Conservation (phyloP, 2,888 invertebrate species). For the Malachius bipustulatus region DNA sequence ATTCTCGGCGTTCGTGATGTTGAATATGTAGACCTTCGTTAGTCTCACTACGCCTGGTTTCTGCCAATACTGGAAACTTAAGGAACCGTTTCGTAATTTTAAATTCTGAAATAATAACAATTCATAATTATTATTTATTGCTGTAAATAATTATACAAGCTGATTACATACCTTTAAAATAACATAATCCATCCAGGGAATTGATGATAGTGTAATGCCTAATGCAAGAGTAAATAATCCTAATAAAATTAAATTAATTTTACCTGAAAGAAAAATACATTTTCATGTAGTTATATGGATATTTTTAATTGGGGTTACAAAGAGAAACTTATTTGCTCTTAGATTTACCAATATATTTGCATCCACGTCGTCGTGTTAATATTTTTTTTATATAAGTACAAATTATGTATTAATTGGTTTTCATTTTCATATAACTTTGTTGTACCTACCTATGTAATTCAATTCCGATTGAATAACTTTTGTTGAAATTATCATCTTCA, state of each 20-base stretch:
- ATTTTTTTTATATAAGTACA: too few relatives aligned
- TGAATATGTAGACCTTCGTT: conserved; percentile 81
- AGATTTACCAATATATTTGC: too few relatives aligned
- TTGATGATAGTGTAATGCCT: conserved; percentile 71
- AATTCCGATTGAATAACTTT: too few relatives aligned
- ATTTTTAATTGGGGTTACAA: too few relatives aligned
- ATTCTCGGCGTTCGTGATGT: conserved; percentile 74
- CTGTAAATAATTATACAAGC: not conserved
- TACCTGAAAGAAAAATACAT: conserved; percentile 59
- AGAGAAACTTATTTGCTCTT: too few relatives aligned
- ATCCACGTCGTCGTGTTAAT: too few relatives aligned
- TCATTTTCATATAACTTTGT: too few relatives aligned
- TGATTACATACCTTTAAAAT: conserved; percentile 68
- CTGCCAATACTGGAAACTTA: conserved; percentile 84
- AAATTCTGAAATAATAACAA: conserved; percentile 52
- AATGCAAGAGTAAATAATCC: conserved; percentile 68
- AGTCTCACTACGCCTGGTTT: conserved; percentile 71
- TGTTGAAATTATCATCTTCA: too few relatives aligned
- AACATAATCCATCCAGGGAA: conserved; percentile 80
- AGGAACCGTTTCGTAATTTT: conserved; percentile 69
- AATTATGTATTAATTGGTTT: too few relatives aligned
- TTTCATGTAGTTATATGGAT: too few relatives aligned
- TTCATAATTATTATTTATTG: too few relatives aligned
- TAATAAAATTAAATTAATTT: conserved; percentile 65
- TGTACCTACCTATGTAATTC: too few relatives aligned